Evolutionary conservation across 1,140 invertebrate genomes (phyloP).

Genomic region (Lepidostoma basale): DNA sequence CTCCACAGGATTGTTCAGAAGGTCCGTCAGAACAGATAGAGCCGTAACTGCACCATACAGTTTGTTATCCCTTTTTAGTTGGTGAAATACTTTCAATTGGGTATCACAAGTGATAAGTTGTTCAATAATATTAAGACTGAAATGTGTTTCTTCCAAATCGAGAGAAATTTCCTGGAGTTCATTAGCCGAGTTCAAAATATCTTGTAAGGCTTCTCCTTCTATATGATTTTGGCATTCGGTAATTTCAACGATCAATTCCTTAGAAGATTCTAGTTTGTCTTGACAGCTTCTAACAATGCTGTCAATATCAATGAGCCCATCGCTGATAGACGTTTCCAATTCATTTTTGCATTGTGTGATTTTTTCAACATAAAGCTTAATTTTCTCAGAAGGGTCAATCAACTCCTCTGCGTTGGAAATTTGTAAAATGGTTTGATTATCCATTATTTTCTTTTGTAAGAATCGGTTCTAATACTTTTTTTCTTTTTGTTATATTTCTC

Average conservation of each 20-base stretch:
- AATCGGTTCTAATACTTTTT: background rate
- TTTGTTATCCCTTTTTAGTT: slow-evolving; percentile 55
- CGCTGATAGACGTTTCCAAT: slow-evolving; percentile 60
- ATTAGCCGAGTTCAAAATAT: slow-evolving; percentile 62
- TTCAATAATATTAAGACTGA: slow-evolving; percentile 59
- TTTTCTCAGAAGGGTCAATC: slow-evolving; percentile 54
- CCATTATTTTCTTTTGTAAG: slow-evolving; percentile 51
- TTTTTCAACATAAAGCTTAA: slow-evolving; percentile 60
- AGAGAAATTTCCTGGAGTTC: slow-evolving; percentile 62
- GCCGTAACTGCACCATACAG: slow-evolving; percentile 59
- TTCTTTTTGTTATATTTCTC: slow-evolving; percentile 50
- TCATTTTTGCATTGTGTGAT: slow-evolving; percentile 63
- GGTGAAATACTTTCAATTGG: slow-evolving; percentile 58
- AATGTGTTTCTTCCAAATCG: slow-evolving; percentile 60
- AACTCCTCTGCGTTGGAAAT: slow-evolving; percentile 35
- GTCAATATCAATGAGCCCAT: slow-evolving; percentile 62
- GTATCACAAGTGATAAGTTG: slow-evolving; percentile 62
- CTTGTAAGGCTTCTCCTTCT: slow-evolving; percentile 63
- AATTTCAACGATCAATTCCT: slow-evolving; percentile 59
- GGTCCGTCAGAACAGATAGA: slow-evolving; percentile 57
- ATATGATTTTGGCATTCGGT: slow-evolving; percentile 59
- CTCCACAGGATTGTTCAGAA: slow-evolving; percentile 56
- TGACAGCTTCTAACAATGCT: slow-evolving; percentile 60
- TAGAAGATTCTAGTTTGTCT: slow-evolving; percentile 57
- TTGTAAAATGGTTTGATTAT: slow-evolving; percentile 37